Evolutionary conservation across 2,888 invertebrate genomes (phyloP), one percentile per base, ranked within the genome.

Genomic region (Bursaphelenchus okinawaensis): DNA sequence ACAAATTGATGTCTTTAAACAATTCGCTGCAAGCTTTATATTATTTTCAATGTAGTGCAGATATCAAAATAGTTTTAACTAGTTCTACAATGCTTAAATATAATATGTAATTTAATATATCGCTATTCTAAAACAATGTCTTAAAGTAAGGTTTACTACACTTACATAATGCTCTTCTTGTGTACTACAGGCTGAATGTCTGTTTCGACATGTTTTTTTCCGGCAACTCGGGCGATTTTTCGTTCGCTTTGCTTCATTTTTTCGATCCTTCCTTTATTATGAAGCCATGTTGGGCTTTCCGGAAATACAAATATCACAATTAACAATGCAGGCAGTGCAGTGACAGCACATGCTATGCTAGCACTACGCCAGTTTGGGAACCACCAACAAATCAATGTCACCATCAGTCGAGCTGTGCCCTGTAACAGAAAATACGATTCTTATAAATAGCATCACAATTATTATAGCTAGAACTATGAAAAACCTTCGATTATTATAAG

Each of bases 231-330:
- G 1, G 81, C 81, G 40, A 79, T 75, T 52, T 74, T 72, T 56
- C 71, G 67, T 63, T 81, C 81, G 31, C 74, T 75, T 22, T 67
- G 65, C 12, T 70, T 69, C 81, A 81, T 81, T n/a, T 75, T 51
- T 27, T 72, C 62, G 19, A 71, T 22, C 54, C 67, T 40, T 23
- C 69, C 69, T 24, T 78, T 78, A 58, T 76, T 72, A 52, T 81
- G 78, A 16, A 81, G 75, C 80, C 81, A 81, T 2, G 78, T 81
- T 8, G 81, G 81, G 59, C 78, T 78, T 59, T 81, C 81, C 7
- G 81, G 81, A 56, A 81, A 75, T n/a, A 81, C 61, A 62, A 81
- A 80, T 20, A 77, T 52, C 12, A 81, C 67, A 51, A 80, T 75
- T 7, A 81, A 29, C 4, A 80, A 68, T 6, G 75, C 75, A 8